A percentile compares a stretch with the other conserved stretches of the same genome.
phyloP scores from a whole-genome alignment of 2,888 invertebrate genomes.

The Tyria jacobaeae region DNA sequence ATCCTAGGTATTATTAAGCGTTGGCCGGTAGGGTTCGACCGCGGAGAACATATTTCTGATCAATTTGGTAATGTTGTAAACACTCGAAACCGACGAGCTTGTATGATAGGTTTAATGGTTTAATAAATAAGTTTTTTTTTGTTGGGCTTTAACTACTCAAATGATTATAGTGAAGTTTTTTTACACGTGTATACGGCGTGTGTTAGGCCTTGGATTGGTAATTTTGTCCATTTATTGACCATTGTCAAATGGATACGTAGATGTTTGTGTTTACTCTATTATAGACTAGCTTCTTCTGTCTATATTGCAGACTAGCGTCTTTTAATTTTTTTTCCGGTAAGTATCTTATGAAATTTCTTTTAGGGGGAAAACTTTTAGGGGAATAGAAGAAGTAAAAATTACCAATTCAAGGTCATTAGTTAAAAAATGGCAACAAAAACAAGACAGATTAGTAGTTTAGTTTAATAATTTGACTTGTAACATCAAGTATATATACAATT shows the following conservation, averaged over 20 bases:
- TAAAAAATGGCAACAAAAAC: conserved; percentile 8
- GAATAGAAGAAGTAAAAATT: conserved; percentile 1
- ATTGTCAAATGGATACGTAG: too few relatives aligned
- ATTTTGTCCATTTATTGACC: conserved; percentile 9
- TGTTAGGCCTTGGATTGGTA: conserved; percentile 2
- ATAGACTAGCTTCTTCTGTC: background rate
- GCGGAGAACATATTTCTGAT: too few relatives aligned
- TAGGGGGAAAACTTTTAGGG: too few relatives aligned
- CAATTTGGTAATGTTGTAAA: too few relatives aligned
- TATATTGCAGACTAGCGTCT: too few relatives aligned
- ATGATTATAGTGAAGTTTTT: background rate
- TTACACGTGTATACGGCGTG: background rate
- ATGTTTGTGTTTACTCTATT: background rate
- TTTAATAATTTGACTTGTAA: background rate
- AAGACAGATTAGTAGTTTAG: conserved; percentile 1
- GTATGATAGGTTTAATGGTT: too few relatives aligned
- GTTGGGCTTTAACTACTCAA: background rate
- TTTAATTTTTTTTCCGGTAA: too few relatives aligned
- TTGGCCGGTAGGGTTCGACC: too few relatives aligned
- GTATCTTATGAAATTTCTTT: too few relatives aligned
- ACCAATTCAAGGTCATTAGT: conserved; percentile 1
- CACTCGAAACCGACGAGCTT: too few relatives aligned
- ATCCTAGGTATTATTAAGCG: too few relatives aligned
- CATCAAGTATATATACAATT: background rate
- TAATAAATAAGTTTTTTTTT: too few relatives aligned